A percentile compares a stretch with the other conserved stretches of the same genome.
Evolutionary conservation across 2,797 vertebrate species (phyloP).

Genomic region (Pitangus sulphuratus): DNA sequence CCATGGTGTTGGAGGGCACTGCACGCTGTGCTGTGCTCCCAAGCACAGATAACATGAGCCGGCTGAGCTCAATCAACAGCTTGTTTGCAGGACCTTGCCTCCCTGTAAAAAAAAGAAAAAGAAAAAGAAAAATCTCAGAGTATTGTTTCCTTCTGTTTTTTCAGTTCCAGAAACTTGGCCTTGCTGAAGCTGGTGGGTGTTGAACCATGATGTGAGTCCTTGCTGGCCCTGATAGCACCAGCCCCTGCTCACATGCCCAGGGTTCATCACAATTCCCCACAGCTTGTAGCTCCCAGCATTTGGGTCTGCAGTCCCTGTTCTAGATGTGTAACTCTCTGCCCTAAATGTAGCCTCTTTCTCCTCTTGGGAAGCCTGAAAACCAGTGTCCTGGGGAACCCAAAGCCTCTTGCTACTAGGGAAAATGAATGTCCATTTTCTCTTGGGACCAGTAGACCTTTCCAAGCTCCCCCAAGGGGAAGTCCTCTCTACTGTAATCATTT

Average conservation of each 20-base stretch:
- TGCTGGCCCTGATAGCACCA: background rate
- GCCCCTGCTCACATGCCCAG: background rate
- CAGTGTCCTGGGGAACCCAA: background rate
- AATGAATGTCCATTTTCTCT: background rate
- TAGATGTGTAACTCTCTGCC: background rate
- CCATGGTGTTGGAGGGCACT: rapidly evolving
- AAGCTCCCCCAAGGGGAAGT: background rate
- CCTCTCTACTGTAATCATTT: background rate
- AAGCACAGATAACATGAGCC: background rate
- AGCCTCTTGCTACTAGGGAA: background rate
- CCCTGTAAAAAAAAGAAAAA: background rate
- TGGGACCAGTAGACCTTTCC: background rate
- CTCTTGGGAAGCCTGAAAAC: background rate
- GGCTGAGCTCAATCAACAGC: background rate
- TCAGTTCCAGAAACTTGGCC: background rate
- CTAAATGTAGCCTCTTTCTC: background rate
- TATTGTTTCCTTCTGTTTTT: background rate
- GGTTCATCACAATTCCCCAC: background rate
- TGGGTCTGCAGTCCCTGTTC: background rate
- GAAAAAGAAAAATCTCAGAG: background rate
- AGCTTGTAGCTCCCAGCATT: background rate
- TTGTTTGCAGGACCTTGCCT: background rate
- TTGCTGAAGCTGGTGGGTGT: background rate
- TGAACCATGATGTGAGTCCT: background rate
- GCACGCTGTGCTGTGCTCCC: background rate